phyloP scores from a whole-genome alignment of 2,113 vertebrate genomes.

The Oreotrochilus melanogaster region DNA sequence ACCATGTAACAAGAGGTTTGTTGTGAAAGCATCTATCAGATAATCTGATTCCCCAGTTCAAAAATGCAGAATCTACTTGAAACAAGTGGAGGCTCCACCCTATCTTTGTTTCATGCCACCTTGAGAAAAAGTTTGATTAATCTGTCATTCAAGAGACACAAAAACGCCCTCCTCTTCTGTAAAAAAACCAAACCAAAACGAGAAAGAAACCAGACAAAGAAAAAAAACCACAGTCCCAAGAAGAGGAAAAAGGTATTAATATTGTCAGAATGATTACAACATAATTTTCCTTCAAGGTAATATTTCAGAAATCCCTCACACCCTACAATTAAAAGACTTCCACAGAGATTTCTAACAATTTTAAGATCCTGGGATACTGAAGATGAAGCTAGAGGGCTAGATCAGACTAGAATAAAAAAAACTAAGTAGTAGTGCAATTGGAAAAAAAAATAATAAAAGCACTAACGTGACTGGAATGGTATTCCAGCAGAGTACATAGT shows the following conservation, averaged over 20 bases:
- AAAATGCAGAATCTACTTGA: background rate
- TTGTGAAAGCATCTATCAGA: background rate
- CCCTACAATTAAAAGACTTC: background rate
- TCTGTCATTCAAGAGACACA: background rate
- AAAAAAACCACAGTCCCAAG: too few species aligned
- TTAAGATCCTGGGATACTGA: background rate
- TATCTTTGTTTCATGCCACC: background rate
- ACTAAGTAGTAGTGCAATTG: rapidly evolving
- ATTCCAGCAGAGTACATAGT: rapidly evolving
- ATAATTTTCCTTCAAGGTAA: background rate
- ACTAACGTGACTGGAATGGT: background rate
- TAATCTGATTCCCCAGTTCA: background rate
- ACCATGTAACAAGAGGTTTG: background rate
- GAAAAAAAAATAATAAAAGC: background rate
- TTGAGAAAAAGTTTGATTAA: background rate
- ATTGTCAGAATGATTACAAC: background rate
- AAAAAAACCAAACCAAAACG: background rate
- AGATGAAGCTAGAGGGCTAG: background rate
- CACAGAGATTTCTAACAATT: background rate
- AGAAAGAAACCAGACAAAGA: too few species aligned
- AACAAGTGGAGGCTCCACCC: background rate
- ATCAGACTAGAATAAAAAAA: background rate
- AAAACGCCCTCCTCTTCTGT: background rate
- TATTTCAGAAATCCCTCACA: background rate
- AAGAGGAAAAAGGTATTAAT: background rate